A percentile compares a stretch with the other conserved stretches of the same genome.
These are phyloP conservation scores for Heliconius melpomene DNA, from an alignment of 1,140 invertebrate genomes.

Conservation along the genomic window DNA sequence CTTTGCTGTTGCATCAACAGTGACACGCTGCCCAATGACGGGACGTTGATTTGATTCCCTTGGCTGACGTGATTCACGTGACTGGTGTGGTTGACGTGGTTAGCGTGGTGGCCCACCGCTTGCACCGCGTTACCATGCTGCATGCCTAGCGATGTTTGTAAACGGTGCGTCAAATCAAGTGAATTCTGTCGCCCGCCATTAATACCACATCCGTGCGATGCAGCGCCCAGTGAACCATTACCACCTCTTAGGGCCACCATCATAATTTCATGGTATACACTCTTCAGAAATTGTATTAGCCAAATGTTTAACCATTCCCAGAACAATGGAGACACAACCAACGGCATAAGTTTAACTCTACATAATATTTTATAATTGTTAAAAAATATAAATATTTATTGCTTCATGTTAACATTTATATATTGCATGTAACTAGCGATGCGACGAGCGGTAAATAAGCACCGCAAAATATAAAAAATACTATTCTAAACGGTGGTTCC, in stretches of 20 bases:
- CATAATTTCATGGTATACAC: conserved; percentile 76
- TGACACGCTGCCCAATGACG: conserved; percentile 49
- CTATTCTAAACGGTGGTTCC: conserved; percentile 32
- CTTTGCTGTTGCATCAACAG: conserved; percentile 57
- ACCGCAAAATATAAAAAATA: conserved; percentile 33
- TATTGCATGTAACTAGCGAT: conserved; percentile 27
- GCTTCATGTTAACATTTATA: conserved; percentile 38
- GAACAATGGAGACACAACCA: conserved; percentile 67
- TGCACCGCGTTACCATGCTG: conserved; percentile 42
- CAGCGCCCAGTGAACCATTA: conserved; percentile 56
- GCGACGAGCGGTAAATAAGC: conserved; percentile 29
- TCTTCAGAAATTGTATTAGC: conserved; percentile 70
- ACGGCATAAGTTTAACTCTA: conserved; percentile 58
- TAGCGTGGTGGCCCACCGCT: conserved; percentile 48
- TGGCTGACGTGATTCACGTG: conserved; percentile 31
- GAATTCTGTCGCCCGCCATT: conserved; percentile 56
- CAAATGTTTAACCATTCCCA: conserved; percentile 78
- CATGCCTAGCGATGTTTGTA: conserved; percentile 41
- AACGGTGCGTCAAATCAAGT: conserved; percentile 54
- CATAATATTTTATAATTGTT: conserved; percentile 49
- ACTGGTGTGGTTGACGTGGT: conserved; percentile 47
- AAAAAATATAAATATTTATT: conserved; percentile 32
- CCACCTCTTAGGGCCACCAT: conserved; percentile 72
- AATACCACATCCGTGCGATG: conserved; percentile 55
- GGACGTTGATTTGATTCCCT: conserved; percentile 35